Conservation (phyloP, 1,140 invertebrate species). For the Ceratina australensis region DNA sequence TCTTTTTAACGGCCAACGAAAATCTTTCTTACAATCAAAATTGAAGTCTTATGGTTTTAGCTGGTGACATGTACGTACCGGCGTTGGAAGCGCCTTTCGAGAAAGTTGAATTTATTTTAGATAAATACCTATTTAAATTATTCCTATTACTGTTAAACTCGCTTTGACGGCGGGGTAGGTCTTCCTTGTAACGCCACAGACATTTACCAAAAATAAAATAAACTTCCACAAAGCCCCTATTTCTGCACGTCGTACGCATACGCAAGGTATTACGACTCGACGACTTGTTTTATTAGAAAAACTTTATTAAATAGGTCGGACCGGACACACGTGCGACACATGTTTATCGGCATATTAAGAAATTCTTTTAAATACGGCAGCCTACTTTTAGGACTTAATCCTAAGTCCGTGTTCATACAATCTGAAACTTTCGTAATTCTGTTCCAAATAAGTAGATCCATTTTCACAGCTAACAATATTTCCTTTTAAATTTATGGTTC, state of each 20-base stretch:
- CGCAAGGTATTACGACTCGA: not conserved
- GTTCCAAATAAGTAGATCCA: no score
- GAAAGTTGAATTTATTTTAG: conserved; percentile 49
- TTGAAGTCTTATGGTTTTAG: conserved; percentile 5
- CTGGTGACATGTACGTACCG: not conserved
- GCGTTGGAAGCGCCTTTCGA: not conserved
- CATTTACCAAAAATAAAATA: conserved; percentile 54
- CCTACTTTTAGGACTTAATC: no score
- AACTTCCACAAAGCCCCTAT: conserved; percentile 1
- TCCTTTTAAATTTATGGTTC: no score
- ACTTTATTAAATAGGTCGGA: conserved; percentile 39
- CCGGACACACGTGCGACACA: conserved; percentile 24
- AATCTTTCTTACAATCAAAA: not conserved
- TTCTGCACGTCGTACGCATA: not conserved
- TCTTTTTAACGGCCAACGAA: not conserved
- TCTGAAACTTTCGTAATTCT: no score
- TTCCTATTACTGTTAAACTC: conserved; percentile 35
- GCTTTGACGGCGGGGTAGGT: conserved; percentile 20
- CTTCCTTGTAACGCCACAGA: conserved; percentile 48
- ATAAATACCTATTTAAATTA: conserved; percentile 51
- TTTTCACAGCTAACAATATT: no score
- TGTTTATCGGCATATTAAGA: not conserved
- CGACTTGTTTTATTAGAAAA: conserved; percentile 42
- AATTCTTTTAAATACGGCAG: not conserved
- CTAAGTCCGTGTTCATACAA: no score